Percentiles rank a stretch among this genome's conserved stretches.
Evolutionary conservation across 2,113 vertebrate genomes (phyloP).

Genomic region (Trochalopteron elliotii): DNA sequence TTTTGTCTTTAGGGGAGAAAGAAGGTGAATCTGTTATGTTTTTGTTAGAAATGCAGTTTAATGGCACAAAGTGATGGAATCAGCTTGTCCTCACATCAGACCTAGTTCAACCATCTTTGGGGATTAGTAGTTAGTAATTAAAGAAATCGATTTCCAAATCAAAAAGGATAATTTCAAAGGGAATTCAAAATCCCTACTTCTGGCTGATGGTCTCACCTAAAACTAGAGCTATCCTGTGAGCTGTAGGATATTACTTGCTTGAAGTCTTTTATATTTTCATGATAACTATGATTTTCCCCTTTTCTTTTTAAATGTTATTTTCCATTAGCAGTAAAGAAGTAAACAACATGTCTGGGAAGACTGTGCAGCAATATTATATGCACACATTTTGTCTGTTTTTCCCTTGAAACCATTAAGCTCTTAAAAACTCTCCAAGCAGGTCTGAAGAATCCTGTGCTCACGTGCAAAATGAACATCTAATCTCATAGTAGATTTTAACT

Average conservation of each 20-base stretch:
- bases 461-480: background rate
- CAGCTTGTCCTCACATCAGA: background rate
- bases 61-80: background rate
- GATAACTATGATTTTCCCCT: background rate
- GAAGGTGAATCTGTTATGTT: background rate
- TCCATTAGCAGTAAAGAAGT: background rate
- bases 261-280: background rate
- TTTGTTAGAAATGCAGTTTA: background rate
- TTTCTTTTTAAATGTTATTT: background rate
- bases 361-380: background rate
- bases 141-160: background rate
- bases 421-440: background rate
- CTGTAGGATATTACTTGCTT: background rate
- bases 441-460: background rate
- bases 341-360: background rate
- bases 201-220: background rate
- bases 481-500: background rate
- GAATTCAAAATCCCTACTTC: background rate
- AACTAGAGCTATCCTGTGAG: background rate
- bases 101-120: background rate
- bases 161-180: background rate
- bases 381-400: background rate
- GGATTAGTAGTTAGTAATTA: background rate
- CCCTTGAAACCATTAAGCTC: background rate
- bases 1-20: background rate